Evolutionary conservation across 1,140 invertebrate genomes (phyloP), one percentile per base, ranked within the genome.

Genomic region (Arctopsyche grandis): DNA sequence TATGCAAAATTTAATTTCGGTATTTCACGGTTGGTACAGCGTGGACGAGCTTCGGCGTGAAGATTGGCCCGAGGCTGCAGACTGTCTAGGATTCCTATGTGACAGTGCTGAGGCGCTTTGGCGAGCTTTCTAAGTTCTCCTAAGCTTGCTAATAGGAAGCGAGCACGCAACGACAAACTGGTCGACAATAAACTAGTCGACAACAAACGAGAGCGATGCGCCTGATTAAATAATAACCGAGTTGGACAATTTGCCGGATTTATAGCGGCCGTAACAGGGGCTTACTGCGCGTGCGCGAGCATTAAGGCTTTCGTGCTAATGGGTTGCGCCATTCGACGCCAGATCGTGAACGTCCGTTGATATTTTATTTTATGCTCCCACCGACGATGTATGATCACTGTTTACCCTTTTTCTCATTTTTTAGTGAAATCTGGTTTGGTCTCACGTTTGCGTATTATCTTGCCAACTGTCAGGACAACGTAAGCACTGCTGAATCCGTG

Each of bases 151-250:
- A 70, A 70, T 70, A 43, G 69, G 69, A 70, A 26, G 26, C 14
- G 26, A 16, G 69, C 69, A 70, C 69, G 69, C 69, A 43, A 70
- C 22, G 19, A 66, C 60, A 56, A 56, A 66, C 63, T 66, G 63
- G 16, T 24, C 10, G 16, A 4, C 21, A n/a, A n/a, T n/a, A n/a
- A n/a, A n/a, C n/a, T n/a, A n/a, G n/a, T n/a, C n/a, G n/a, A 5
- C 63, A 66, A 16, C 48, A 16, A 52, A 52, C 48, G 48, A 52
- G 48, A 16, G 16, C 48, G 48, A 52, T 16, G 16, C 48, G 69
- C 26, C 69, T 43, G 21, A 66, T 29, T 24, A 22, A 66, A 66
- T 66, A 66, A 22, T 29, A 29, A 66, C 9, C 10, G 48, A 3
- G 48, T 38, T 38, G 48, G 48, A 52, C 48, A 52, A 52, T 52